Evolutionary conservation across 2,113 vertebrate genomes (phyloP).

Genomic region (Podocnemis expansa): DNA sequence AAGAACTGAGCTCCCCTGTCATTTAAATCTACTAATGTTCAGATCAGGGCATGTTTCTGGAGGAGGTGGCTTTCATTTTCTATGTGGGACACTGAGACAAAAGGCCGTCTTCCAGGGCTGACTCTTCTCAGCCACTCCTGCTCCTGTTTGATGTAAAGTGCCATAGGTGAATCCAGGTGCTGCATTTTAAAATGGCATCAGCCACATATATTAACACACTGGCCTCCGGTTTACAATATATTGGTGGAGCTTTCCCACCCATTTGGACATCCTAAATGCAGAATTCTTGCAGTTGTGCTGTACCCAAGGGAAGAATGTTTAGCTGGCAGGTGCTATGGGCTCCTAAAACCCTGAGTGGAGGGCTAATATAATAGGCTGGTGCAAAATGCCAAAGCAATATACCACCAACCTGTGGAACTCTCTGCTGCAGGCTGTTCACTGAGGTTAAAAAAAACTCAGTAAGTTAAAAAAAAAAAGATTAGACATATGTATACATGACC

Average conservation of each 20-base stretch:
- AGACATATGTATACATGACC: neutral
- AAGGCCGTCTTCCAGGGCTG: neutral
- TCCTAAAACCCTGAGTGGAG: neutral
- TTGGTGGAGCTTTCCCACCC: neutral
- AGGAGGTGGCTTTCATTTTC: neutral
- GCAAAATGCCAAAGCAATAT: neutral
- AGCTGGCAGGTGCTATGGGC: neutral
- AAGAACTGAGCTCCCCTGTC: neutral
- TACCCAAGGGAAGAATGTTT: neutral
- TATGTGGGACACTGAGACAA: neutral
- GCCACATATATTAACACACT: neutral
- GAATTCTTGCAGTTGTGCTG: neutral
- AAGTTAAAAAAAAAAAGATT: neutral
- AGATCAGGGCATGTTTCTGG: neutral
- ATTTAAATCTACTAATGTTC: neutral
- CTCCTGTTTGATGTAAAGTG: neutral
- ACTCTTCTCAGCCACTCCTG: neutral
- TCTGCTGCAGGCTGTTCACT: neutral
- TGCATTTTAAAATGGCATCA: neutral
- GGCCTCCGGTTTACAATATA: neutral
- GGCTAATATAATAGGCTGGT: neutral
- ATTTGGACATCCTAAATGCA: neutral
- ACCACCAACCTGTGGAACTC: neutral
- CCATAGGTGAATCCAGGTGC: neutral
- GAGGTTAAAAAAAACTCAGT: neutral